phyloP scores from a whole-genome alignment of 2,113 vertebrate genomes.

The Ailuropoda melanoleuca region DNA sequence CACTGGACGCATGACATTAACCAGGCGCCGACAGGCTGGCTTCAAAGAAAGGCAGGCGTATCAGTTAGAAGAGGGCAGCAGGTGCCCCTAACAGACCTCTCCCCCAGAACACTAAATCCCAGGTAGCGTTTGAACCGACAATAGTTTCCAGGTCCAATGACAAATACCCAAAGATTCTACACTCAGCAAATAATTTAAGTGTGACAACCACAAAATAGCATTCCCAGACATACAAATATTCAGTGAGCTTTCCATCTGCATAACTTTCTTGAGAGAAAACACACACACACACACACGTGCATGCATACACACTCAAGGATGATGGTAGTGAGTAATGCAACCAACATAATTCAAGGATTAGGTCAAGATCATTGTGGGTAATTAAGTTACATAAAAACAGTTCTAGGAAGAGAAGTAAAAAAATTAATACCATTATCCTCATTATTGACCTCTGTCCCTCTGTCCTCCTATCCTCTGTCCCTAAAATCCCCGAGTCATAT shows the following conservation, averaged over 20 bases:
- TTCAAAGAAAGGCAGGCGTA: not conserved
- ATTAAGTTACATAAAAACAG: not conserved
- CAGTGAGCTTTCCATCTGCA: not conserved
- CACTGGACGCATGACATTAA: not conserved
- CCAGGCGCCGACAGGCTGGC: not conserved
- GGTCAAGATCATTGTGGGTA: not conserved
- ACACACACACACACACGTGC: not conserved
- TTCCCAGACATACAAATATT: not conserved
- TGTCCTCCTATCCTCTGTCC: no score
- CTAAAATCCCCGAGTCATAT: not conserved
- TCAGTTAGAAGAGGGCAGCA: not conserved
- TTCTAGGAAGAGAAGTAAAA: not conserved
- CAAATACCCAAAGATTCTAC: not conserved
- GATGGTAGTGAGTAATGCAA: not conserved
- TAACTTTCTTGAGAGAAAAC: not conserved
- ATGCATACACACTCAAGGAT: not conserved
- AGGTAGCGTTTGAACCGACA: not conserved
- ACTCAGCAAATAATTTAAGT: not conserved
- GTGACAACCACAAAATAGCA: not conserved
- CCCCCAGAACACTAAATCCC: not conserved
- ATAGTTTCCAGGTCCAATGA: not conserved
- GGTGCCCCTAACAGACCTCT: not conserved
- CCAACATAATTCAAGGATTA: not conserved
- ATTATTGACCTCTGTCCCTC: not conserved
- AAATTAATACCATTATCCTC: not conserved